phyloP scores from a whole-genome alignment of 1,140 invertebrate species.

The Leguminivora glycinivorella region DNA sequence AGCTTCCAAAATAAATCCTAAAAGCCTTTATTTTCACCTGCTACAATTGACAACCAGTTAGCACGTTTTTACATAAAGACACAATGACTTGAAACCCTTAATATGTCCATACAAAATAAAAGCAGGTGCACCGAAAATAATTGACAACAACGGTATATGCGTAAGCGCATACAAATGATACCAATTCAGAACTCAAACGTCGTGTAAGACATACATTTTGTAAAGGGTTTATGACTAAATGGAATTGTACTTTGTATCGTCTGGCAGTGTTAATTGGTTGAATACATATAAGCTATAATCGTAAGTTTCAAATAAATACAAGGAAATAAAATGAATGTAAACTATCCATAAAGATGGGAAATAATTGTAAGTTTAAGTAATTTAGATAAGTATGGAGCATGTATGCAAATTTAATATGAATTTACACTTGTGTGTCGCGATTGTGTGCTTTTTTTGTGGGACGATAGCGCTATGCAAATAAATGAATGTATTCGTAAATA shows the following conservation, averaged over 20 bases:
- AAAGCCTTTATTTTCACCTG: background rate
- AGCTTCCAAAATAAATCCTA: background rate
- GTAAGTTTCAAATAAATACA: background rate
- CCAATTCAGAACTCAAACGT: background rate
- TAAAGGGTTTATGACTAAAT: background rate
- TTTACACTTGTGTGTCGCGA: no score
- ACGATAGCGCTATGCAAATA: no score
- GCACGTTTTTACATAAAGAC: slow-evolving; percentile 1
- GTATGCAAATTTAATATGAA: no score
- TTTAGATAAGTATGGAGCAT: background rate
- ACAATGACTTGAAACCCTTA: background rate
- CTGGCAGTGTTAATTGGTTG: background rate
- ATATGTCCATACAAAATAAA: slow-evolving; percentile 25
- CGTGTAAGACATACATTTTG: background rate
- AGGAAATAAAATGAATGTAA: background rate
- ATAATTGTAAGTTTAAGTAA: background rate
- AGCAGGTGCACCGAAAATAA: slow-evolving; percentile 14
- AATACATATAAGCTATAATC: background rate
- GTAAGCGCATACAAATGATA: background rate
- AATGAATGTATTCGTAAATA: no score
- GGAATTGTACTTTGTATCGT: background rate
- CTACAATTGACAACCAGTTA: slow-evolving; percentile 1
- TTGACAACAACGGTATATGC: slow-evolving; percentile 1
- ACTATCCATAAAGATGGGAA: background rate
- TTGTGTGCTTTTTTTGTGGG: no score